Evolutionary conservation across 2,113 vertebrate genomes (phyloP), one percentile per base, ranked within the genome.

Genomic region (Gobius niger): DNA sequence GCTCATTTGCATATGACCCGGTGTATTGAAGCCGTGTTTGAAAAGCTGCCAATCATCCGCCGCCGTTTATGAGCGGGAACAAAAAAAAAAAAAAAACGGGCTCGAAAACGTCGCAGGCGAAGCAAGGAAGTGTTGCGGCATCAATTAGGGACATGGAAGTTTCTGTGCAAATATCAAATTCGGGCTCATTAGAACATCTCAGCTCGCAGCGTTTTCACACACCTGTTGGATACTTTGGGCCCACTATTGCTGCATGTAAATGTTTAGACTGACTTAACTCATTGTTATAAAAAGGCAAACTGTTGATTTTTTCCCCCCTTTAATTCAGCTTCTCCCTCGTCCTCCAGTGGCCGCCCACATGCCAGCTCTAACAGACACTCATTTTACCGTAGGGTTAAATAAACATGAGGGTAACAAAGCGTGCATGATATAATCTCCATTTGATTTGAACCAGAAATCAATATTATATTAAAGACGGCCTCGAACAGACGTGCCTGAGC

Each of bases 11-110:
- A 54, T 51, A 50, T 41, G 0, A 73, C 63, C 9, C 0, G 8
- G 74, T 60, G 59, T 72, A 61, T 54, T 7, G 1, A 65, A 8
- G 44, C 44, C 24, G 64, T 16, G 70, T 81, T 77, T 75, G 64
- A 80, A 80, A 41, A 19, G 9, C 54, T 64, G 67, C n/a, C 65
- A 65, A 64, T 76, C 50, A 77, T 47, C 34, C 14, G 40, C 47
- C 44, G 47, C 46, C 56, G 57, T 72, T 51, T 72, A 4, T 53
- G 69, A 75, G 65, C 40, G 53, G 15, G 44, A 46, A 59, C 56
- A 41, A 59, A 59, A 34, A 24, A 24, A 24, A 24, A 24, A 24
- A 24, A 4, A 34, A 34, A 59, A 12, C 7, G 34, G 7, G 24
- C 7, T 59, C 34, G 5, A 59, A 41, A 59, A 59, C 34, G 11